A percentile compares a stretch with the other conserved stretches of the same genome.
Conservation (phyloP, 2,113 vertebrate genomes). For the Corydoras maculifer region DNA sequence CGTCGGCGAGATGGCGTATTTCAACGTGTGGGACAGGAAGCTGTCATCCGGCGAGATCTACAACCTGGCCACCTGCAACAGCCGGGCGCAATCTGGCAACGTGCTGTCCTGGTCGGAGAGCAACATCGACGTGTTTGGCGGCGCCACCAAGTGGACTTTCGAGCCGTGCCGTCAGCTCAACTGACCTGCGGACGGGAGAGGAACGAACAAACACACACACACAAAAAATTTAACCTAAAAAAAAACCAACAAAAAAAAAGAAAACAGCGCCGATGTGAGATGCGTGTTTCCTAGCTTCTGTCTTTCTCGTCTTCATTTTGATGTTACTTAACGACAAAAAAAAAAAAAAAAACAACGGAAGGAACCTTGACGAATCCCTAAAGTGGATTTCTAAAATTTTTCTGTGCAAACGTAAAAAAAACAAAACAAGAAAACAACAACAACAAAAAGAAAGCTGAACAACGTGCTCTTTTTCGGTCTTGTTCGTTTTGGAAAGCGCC, state of each 20-base stretch:
- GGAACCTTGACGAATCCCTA: conserved; percentile 49
- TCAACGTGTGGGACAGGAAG: conserved; percentile 92
- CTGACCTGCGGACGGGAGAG: conserved; percentile 59
- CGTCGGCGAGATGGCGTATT: conserved; percentile 86
- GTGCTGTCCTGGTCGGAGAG: conserved; percentile 90
- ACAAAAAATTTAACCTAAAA: not conserved
- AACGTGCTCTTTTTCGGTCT: conserved; percentile 45
- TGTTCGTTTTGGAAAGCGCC: conserved; percentile 49
- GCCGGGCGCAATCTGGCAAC: conserved; percentile 77
- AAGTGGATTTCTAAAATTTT: conserved; percentile 65
- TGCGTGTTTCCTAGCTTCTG: conserved; percentile 60
- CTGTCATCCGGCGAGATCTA: conserved; percentile 84
- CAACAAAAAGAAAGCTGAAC: too few species aligned
- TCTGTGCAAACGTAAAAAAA: conserved; percentile 64
- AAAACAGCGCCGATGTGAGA: conserved; percentile 32
- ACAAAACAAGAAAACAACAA: conserved; percentile 23
- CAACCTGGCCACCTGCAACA: conserved; percentile 89
- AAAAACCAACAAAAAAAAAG: conserved; percentile 33
- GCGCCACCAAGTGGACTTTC: conserved; percentile 93
- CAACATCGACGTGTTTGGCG: conserved; percentile 89
- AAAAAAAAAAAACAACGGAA: not conserved
- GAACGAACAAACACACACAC: conserved; percentile 13
- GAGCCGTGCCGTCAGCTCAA: conserved; percentile 91
- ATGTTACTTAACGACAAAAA: conserved; percentile 51
- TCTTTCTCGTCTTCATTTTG: conserved; percentile 63